Conservation (phyloP, 2,113 vertebrate genomes). For the Bettongia penicillata region DNA sequence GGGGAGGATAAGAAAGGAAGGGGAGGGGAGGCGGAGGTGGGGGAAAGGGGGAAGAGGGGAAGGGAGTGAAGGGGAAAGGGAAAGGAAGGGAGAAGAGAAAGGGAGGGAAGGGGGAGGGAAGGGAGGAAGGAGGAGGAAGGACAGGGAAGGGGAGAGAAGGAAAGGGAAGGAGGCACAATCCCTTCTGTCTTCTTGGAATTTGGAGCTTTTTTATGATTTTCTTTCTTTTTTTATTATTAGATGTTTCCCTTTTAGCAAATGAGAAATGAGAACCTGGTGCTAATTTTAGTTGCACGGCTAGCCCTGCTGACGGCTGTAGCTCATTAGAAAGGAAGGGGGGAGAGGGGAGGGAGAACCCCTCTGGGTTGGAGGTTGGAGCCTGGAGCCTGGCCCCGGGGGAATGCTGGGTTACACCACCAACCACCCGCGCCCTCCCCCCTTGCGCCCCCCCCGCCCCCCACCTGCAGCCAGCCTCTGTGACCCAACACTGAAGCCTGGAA, state of each 20-base stretch:
- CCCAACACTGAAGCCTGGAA: background rate
- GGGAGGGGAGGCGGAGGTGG: background rate
- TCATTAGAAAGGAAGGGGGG: background rate
- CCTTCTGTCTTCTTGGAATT: background rate
- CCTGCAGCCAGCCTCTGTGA: background rate
- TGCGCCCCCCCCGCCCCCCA: background rate
- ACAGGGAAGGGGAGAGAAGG: background rate
- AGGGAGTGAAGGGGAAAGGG: too few species aligned
- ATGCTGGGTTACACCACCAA: background rate
- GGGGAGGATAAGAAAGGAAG: too few species aligned
- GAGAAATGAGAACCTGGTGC: background rate
- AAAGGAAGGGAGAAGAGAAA: too few species aligned
- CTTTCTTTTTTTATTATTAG: slow-evolving; percentile 86
- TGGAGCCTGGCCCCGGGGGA: background rate
- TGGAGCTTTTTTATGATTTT: slow-evolving; percentile 55
- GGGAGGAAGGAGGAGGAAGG: background rate
- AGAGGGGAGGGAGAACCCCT: background rate
- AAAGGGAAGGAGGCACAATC: background rate
- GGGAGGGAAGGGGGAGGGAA: background rate
- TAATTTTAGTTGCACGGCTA: background rate
- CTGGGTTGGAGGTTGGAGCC: background rate
- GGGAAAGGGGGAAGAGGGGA: background rate
- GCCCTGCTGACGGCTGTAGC: background rate
- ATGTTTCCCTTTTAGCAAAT: slow-evolving; percentile 82
- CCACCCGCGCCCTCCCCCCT: background rate